A percentile compares a stretch with the other conserved stretches of the same genome.
These are phyloP conservation scores for Caerostris extrusa DNA, from an alignment of 1,140 invertebrate species.

Conservation along the genomic window DNA sequence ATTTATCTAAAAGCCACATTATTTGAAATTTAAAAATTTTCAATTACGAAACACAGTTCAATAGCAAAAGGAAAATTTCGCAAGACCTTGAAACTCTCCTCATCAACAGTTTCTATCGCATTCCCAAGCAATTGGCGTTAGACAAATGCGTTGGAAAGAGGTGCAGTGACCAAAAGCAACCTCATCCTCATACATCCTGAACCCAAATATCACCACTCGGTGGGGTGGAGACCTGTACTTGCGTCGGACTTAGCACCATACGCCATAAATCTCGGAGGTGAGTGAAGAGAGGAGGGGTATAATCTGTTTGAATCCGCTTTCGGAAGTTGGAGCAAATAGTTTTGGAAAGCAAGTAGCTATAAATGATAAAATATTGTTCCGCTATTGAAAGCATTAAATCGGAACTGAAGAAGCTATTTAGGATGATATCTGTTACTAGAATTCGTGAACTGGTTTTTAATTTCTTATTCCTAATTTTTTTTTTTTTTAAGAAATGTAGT, in stretches of 20 bases:
- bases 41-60: too few species aligned
- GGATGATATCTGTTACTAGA: background rate
- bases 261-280: constrained; percentile 38
- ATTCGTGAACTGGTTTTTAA: background rate
- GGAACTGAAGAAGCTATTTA: background rate
- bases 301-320: constrained; percentile 65
- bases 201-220: constrained; percentile 53
- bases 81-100: too few species aligned
- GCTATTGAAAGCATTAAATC: constrained; percentile 24
- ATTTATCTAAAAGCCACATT: too few species aligned
- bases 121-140: background rate
- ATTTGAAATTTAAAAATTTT: too few species aligned
- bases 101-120: too few species aligned
- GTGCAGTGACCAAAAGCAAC: constrained; percentile 26
- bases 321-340: constrained; percentile 60
- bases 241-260: constrained; percentile 20
- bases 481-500: too few species aligned
- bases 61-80: too few species aligned
- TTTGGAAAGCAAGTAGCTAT: constrained; percentile 1
- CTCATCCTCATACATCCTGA: constrained; percentile 39
- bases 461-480: too few species aligned
- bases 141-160: background rate
- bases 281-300: constrained; percentile 36
- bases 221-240: constrained; percentile 5
- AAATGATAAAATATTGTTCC: constrained; percentile 40